Evolutionary conservation across 2,888 invertebrate genomes (phyloP).

Genomic region (Parascotia fuliginaria): DNA sequence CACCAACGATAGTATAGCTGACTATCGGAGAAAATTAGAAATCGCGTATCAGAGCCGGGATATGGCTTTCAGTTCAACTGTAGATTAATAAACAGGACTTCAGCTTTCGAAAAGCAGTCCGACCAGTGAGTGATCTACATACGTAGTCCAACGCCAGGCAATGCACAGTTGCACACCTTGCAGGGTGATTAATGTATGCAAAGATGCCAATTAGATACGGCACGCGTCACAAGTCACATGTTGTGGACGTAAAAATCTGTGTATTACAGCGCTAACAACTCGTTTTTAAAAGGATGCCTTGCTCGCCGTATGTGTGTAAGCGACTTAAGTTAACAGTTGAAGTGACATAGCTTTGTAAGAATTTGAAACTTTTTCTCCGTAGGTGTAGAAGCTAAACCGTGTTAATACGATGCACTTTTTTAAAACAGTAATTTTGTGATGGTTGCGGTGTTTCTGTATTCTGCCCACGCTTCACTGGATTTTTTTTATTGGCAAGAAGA

Average conservation of each 20-base stretch:
- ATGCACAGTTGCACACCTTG: conserved; percentile 54
- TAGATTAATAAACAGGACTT: conserved; percentile 68
- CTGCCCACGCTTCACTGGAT: not conserved
- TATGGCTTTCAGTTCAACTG: conserved; percentile 67
- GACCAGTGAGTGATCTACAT: conserved; percentile 64
- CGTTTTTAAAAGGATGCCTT: conserved; percentile 64
- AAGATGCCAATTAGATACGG: conserved; percentile 77
- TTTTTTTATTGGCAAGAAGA: not conserved
- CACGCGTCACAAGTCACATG: conserved; percentile 55
- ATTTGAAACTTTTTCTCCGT: conserved; percentile 60
- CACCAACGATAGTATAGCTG: conserved; percentile 39
- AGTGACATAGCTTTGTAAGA: conserved; percentile 66
- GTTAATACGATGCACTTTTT: conserved; percentile 31
- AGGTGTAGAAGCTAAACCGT: conserved; percentile 59
- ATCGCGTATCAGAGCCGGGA: conserved; percentile 57
- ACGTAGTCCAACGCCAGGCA: conserved; percentile 27
- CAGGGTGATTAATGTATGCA: conserved; percentile 69
- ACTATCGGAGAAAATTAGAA: conserved; percentile 66
- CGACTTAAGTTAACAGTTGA: conserved; percentile 62
- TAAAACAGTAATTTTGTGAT: conserved; percentile 5
- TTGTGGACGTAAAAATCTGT: conserved; percentile 51
- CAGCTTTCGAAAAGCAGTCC: conserved; percentile 67
- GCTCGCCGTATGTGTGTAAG: conserved; percentile 47
- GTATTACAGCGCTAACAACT: conserved; percentile 55
- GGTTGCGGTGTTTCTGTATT: too few relatives aligned